Evolutionary conservation across 1,140 invertebrate genomes (phyloP).

Genomic region (Drosophila oshimai): DNA sequence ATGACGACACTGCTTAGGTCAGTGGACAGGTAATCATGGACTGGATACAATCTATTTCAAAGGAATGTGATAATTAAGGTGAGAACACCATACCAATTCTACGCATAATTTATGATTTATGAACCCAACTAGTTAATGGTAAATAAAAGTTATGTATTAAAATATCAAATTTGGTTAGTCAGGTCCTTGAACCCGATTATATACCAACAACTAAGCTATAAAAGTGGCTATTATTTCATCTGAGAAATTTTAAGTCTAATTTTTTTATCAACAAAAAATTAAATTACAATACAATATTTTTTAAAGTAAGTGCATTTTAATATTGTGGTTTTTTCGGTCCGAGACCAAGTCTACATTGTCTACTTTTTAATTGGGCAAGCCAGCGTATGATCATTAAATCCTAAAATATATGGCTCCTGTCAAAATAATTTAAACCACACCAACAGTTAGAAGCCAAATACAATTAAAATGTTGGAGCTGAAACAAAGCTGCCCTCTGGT

Average conservation of each 20-base stretch:
- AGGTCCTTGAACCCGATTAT: too few species aligned
- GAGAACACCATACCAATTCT: not conserved
- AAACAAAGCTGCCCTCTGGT: slow-evolving; percentile 35
- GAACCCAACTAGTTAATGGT: too few species aligned
- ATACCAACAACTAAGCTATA: too few species aligned
- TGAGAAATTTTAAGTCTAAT: too few species aligned
- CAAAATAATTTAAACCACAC: not conserved
- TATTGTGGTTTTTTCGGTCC: too few species aligned
- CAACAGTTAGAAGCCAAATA: slow-evolving; percentile 63
- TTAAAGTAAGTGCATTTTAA: too few species aligned
- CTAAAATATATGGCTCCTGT: not conserved
- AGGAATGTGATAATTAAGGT: not conserved
- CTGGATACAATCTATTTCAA: not conserved
- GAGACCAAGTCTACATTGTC: not conserved
- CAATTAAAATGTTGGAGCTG: slow-evolving; percentile 47
- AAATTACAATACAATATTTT: too few species aligned
- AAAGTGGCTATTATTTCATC: too few species aligned
- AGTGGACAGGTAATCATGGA: slow-evolving; percentile 26
- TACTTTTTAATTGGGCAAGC: not conserved
- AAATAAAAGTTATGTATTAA: too few species aligned
- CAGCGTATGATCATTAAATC: not conserved
- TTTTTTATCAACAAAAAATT: too few species aligned
- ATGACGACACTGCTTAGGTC: slow-evolving; percentile 25
- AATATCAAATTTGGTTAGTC: too few species aligned
- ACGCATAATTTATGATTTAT: too few species aligned